Conservation (phyloP, 2,797 vertebrate species). For the Enteromius mattozi region DNA sequence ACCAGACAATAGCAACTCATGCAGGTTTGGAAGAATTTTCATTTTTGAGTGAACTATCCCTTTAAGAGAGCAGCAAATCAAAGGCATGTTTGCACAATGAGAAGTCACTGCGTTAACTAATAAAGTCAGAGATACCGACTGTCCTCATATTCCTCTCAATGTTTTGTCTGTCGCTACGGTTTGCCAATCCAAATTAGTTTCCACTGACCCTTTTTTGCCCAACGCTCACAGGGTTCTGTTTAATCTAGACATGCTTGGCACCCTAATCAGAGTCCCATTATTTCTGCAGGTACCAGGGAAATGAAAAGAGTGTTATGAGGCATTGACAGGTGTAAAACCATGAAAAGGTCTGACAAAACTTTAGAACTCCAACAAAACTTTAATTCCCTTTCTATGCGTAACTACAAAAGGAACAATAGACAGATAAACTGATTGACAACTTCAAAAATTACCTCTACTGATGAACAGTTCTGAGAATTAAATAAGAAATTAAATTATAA, state of each 20-base stretch:
- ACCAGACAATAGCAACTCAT: not conserved
- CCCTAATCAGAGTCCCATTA: slow-evolving; percentile 45
- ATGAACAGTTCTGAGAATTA: not conserved
- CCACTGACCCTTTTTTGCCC: slow-evolving; percentile 64
- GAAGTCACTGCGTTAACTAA: not conserved
- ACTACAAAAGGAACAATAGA: slow-evolving; percentile 12
- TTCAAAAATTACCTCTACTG: slow-evolving; percentile 15
- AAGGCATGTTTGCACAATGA: not conserved
- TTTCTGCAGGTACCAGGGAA: slow-evolving; percentile 33
- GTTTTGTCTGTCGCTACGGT: slow-evolving; percentile 69
- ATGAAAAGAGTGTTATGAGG: slow-evolving; percentile 36
- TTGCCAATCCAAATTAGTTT: slow-evolving; percentile 66
- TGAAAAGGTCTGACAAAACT: not conserved
- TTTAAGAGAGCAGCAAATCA: not conserved
- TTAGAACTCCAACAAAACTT: slow-evolving; percentile 21
- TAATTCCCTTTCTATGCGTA: slow-evolving; percentile 3
- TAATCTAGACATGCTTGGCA: slow-evolving; percentile 56
- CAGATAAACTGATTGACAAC: slow-evolving; percentile 2
- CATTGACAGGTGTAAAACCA: slow-evolving; percentile 11
- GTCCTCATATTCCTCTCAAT: slow-evolving; percentile 57
- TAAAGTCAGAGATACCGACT: slow-evolving; percentile 36
- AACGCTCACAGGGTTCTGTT: slow-evolving; percentile 31
- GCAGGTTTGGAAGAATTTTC: not conserved
- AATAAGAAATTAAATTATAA: slow-evolving; percentile 8
- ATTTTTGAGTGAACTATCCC: not conserved